These are phyloP conservation scores for Oncorhynchus masou DNA, from an alignment of 2,113 vertebrate genomes.

Conservation along the genomic window DNA sequence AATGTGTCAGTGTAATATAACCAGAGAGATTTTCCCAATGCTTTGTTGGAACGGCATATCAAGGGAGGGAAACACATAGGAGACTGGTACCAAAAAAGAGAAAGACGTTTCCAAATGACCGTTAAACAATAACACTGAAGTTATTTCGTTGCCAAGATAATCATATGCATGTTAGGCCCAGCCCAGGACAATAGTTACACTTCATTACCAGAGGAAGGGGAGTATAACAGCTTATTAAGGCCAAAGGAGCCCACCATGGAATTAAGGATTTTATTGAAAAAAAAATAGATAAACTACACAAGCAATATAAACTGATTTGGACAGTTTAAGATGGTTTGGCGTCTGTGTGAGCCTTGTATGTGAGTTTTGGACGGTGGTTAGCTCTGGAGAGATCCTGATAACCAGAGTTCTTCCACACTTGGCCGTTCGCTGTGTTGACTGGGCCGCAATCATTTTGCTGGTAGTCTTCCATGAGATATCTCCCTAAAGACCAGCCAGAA, in stretches of 20 bases:
- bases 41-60: slow-evolving; percentile 33
- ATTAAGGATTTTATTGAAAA: slow-evolving; percentile 38
- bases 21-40: slow-evolving; percentile 17
- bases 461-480: slow-evolving; percentile 68
- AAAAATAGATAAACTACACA: slow-evolving; percentile 25
- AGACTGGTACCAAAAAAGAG: slow-evolving; percentile 18
- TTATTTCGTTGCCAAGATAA: slow-evolving; percentile 42
- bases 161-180: slow-evolving; percentile 50
- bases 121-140: slow-evolving; percentile 50
- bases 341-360: slow-evolving; percentile 52
- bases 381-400: slow-evolving; percentile 64
- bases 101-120: slow-evolving; percentile 46
- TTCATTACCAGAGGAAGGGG: slow-evolving; percentile 49
- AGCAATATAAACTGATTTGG: slow-evolving; percentile 54
- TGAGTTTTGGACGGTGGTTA: slow-evolving; percentile 70
- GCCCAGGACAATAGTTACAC: slow-evolving; percentile 45
- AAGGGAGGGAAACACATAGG: slow-evolving; percentile 17
- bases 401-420: slow-evolving; percentile 69
- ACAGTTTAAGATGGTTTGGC: slow-evolving; percentile 61
- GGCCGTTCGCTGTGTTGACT: slow-evolving; percentile 67
- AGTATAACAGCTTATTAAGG: slow-evolving; percentile 33
- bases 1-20: slow-evolving; percentile 26
- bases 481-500: slow-evolving; percentile 67
- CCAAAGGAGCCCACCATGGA: slow-evolving; percentile 46
- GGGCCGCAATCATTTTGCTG: slow-evolving; percentile 63